phyloP scores from a whole-genome alignment of 2,113 vertebrate species.

The Hypomesus transpacificus region DNA sequence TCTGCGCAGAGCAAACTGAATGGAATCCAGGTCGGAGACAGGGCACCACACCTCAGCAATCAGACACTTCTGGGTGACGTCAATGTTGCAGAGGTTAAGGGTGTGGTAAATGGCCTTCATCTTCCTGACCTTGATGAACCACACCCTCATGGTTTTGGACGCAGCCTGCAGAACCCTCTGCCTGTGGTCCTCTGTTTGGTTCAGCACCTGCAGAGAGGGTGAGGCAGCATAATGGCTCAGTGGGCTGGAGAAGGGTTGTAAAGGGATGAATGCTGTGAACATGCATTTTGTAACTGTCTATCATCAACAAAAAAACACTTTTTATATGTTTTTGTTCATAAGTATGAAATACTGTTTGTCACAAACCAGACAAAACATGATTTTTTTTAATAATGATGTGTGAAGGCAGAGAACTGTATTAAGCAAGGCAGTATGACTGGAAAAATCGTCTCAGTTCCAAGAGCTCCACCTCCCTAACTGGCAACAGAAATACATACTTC shows the following conservation, averaged over 20 bases:
- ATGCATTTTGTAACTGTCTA: too few relatives aligned
- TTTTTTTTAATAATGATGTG: too few relatives aligned
- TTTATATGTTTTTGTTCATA: too few relatives aligned
- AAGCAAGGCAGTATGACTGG: too few relatives aligned
- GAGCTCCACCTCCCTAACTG: background rate
- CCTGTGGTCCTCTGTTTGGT: constrained; percentile 96
- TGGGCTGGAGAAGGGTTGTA: background rate
- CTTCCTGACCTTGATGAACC: constrained; percentile 98
- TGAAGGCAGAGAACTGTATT: too few relatives aligned
- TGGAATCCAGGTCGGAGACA: constrained; percentile 93
- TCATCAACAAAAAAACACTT: too few relatives aligned
- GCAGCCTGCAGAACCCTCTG: constrained; percentile 94
- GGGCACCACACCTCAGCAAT: constrained; percentile 99
- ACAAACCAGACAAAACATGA: too few relatives aligned
- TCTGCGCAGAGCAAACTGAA: constrained; percentile 93
- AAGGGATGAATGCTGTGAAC: too few relatives aligned
- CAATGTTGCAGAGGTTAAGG: constrained; percentile 97
- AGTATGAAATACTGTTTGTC: too few relatives aligned
- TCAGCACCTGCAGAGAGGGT: constrained; percentile 79
- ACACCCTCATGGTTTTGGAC: constrained; percentile 90
- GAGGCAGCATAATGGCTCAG: background rate
- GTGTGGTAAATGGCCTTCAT: constrained; percentile 99
- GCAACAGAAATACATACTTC: background rate
- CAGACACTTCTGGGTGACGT: constrained; percentile 97
- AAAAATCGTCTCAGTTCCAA: too few relatives aligned